Evolutionary conservation across 1,140 invertebrate species (phyloP).

Genomic region (Heliconius melpomene): DNA sequence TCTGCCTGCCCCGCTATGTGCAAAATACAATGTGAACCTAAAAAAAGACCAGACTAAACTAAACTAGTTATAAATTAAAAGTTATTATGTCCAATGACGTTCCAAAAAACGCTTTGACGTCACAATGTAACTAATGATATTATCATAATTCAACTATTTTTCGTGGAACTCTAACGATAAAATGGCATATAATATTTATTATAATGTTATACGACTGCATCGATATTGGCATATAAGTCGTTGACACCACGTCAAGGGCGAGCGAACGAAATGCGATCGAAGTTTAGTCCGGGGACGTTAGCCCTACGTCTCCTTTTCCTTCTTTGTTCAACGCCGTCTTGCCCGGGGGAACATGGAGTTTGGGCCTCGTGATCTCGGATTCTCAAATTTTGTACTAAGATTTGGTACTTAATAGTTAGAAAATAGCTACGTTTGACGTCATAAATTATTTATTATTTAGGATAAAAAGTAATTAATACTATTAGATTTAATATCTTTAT

Average conservation of each 20-base stretch:
- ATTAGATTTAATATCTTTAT: neutral
- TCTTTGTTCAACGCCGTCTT: constrained; percentile 27
- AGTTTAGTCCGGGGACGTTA: constrained; percentile 36
- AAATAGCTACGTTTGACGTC: neutral
- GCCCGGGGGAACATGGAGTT: constrained; percentile 2
- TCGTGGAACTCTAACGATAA: neutral
- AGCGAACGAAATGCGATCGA: constrained; percentile 31
- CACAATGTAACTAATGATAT: neutral
- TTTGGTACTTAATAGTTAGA: neutral
- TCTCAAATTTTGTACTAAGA: neutral
- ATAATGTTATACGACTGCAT: neutral
- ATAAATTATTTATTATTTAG: neutral
- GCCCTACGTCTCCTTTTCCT: constrained; percentile 32
- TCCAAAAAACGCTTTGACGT: neutral
- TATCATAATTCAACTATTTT: neutral
- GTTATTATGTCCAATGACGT: neutral
- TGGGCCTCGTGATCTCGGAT: neutral
- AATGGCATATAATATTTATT: neutral
- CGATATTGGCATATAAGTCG: constrained; percentile 24
- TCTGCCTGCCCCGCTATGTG: too few relatives aligned
- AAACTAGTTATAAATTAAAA: too few relatives aligned
- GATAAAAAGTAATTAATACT: too few relatives aligned
- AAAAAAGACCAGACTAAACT: too few relatives aligned
- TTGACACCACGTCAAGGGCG: constrained; percentile 35
- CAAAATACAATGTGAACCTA: too few relatives aligned